phyloP scores from a whole-genome alignment of 2,888 invertebrate species.

The Salpingus planirostris region DNA sequence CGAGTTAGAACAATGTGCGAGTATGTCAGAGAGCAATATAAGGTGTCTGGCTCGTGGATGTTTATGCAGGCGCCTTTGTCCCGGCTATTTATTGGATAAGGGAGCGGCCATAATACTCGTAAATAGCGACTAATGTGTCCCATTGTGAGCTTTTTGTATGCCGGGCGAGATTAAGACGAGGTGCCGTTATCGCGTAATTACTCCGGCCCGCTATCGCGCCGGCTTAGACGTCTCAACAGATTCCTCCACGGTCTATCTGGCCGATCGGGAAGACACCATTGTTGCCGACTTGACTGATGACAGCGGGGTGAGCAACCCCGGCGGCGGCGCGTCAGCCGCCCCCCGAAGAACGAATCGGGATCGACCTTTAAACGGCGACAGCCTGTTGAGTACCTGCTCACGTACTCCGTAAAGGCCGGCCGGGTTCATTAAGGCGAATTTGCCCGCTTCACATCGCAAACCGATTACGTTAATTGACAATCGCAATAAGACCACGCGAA shows the following conservation, averaged over 20 bases:
- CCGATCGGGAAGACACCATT: too few species aligned
- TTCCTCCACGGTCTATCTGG: conserved; percentile 12
- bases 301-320: too few species aligned
- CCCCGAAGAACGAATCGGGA: too few species aligned
- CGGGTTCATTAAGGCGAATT: conserved; percentile 4
- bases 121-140: conserved; percentile 36
- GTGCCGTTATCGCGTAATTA: conserved; percentile 34
- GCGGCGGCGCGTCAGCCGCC: too few species aligned
- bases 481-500: not conserved
- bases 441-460: conserved; percentile 1
- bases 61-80: conserved; percentile 23
- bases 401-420: too few species aligned
- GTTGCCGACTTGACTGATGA: too few species aligned
- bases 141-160: conserved; percentile 35
- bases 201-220: conserved; percentile 15
- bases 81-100: conserved; percentile 27
- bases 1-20: too few species aligned
- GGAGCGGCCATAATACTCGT: conserved; percentile 31
- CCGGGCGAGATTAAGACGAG: conserved; percentile 34
- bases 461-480: conserved; percentile 3
- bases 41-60: too few species aligned
- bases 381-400: too few species aligned
- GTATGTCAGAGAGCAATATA: too few species aligned
- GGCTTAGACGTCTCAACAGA: conserved; percentile 15
- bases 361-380: too few species aligned